These are phyloP conservation scores for Arizona elegans DNA, from an alignment of 2,113 vertebrate species.

Conservation along the genomic window DNA sequence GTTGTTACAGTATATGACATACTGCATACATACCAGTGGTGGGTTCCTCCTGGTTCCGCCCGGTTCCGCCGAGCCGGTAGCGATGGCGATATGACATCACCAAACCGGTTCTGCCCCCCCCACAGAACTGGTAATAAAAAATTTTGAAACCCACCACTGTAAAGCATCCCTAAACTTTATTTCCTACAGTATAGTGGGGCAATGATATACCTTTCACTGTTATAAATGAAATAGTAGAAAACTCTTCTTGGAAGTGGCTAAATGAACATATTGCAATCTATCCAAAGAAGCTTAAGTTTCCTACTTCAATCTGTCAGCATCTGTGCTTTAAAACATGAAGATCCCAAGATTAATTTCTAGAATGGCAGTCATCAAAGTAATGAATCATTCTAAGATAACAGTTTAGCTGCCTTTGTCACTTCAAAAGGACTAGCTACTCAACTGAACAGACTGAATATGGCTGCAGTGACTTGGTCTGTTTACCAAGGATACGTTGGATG, in stretches of 20 bases:
- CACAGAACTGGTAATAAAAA: no score
- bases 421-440: not conserved
- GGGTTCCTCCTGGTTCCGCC: no score
- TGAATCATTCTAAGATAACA: not conserved
- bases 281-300: conserved; percentile 7
- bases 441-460: conserved; percentile 9
- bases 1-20: no score
- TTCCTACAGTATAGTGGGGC: not conserved
- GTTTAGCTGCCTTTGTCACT: conserved; percentile 8
- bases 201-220: not conserved
- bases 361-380: conserved; percentile 13
- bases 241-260: not conserved
- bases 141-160: no score
- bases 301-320: not conserved
- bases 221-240: not conserved
- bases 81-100: not conserved
- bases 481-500: not conserved
- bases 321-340: conserved; percentile 17
- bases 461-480: conserved; percentile 12
- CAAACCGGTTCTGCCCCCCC: no score
- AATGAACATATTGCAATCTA: not conserved
- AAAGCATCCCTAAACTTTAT: not conserved
- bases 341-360: not conserved
- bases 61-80: no score
- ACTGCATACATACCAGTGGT: not conserved